A percentile compares a stretch with the other conserved stretches of the same genome.
These are phyloP conservation scores for Lobophora halterata DNA, from an alignment of 2,888 invertebrate genomes.

Conservation along the genomic window DNA sequence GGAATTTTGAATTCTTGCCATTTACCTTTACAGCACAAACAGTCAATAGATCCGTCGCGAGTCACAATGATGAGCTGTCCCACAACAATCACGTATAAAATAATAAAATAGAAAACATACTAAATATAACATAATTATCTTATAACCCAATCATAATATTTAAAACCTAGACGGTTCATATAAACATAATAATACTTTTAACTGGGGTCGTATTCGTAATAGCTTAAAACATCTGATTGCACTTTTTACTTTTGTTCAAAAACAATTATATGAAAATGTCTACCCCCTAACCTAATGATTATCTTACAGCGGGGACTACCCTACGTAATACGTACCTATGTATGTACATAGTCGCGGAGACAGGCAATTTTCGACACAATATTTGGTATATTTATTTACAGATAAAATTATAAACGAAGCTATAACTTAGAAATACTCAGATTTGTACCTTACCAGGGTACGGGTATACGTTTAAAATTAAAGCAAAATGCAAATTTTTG, in stretches of 20 bases:
- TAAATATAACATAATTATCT: conserved; percentile 75
- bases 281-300: conserved; percentile 53
- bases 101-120: conserved; percentile 69
- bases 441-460: conserved; percentile 72
- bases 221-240: conserved; percentile 77
- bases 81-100: conserved; percentile 53
- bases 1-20: conserved; percentile 35
- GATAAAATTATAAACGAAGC: conserved; percentile 59
- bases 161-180: conserved; percentile 76
- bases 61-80: conserved; percentile 53
- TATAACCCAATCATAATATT: conserved; percentile 79
- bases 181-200: conserved; percentile 81
- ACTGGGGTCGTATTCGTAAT: conserved; percentile 71
- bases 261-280: conserved; percentile 62
- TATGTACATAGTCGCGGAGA: conserved; percentile 61
- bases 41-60: conserved; percentile 49
- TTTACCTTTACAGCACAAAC: conserved; percentile 35
- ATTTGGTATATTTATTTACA: conserved; percentile 80
- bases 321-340: too few species aligned
- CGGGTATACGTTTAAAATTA: conserved; percentile 65
- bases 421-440: conserved; percentile 69
- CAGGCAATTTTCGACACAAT: conserved; percentile 60
- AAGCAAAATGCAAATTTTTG: conserved; percentile 78
- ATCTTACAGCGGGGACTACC: conserved; percentile 57
- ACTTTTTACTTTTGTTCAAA: conserved; percentile 66